These are phyloP conservation scores for Sparus aurata DNA, from an alignment of 2,797 vertebrate genomes.

Conservation along the genomic window DNA sequence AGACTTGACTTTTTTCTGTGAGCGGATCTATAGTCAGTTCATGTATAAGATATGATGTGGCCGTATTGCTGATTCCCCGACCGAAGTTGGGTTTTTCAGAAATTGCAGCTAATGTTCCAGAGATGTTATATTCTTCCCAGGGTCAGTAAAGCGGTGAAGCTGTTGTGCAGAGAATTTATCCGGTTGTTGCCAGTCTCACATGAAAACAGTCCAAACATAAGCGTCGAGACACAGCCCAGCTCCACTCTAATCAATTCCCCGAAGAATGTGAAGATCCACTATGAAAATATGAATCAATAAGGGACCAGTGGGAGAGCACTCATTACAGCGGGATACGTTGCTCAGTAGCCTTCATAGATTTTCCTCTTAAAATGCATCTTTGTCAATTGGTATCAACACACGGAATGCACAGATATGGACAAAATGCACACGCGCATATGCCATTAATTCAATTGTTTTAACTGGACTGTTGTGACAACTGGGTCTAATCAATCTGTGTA, in stretches of 20 bases:
- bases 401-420: background rate
- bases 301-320: background rate
- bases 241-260: background rate
- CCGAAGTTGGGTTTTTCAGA: background rate
- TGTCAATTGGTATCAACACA: background rate
- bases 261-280: conserved; percentile 2
- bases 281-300: conserved; percentile 32
- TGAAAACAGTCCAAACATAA: background rate
- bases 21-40: background rate
- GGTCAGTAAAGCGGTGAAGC: background rate
- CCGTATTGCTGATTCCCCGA: background rate
- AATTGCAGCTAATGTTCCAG: background rate
- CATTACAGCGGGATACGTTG: conserved; percentile 7
- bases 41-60: background rate
- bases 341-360: conserved; percentile 16
- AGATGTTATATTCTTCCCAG: background rate
- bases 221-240: background rate
- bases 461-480: background rate
- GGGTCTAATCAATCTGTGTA: too few relatives aligned
- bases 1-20: background rate
- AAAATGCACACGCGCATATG: background rate
- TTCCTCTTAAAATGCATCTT: conserved; percentile 20
- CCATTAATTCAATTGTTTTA: background rate
- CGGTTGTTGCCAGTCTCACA: background rate
- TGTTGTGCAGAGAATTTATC: background rate